phyloP scores from a whole-genome alignment of 2,888 invertebrate genomes.

The Mellilla xanthometata region DNA sequence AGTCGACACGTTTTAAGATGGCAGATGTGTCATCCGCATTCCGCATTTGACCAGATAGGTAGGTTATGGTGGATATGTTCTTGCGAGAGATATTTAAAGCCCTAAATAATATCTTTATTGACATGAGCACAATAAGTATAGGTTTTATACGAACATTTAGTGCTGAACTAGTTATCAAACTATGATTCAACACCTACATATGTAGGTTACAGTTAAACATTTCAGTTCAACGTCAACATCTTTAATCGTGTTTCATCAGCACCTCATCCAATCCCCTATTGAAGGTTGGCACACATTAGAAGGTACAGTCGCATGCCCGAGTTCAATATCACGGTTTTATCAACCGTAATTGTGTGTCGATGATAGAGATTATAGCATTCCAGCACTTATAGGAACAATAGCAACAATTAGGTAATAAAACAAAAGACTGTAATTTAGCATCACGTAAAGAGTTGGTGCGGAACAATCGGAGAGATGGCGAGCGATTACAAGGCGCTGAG shows the following conservation, averaged over 20 bases:
- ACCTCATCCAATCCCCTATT: neutral
- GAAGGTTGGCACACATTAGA: constrained; percentile 23
- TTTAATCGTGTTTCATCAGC: constrained; percentile 19
- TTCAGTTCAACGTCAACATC: too few relatives aligned
- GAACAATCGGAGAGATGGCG: constrained; percentile 65
- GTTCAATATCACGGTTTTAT: constrained; percentile 35
- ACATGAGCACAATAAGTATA: too few relatives aligned
- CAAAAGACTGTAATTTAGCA: constrained; percentile 75
- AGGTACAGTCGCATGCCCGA: constrained; percentile 24
- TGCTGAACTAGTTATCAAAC: too few relatives aligned
- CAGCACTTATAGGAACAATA: constrained; percentile 68
- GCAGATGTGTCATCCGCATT: too few relatives aligned
- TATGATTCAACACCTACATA: too few relatives aligned
- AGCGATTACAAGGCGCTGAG: constrained; percentile 70
- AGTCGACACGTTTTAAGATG: too few relatives aligned
- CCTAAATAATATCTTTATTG: too few relatives aligned
- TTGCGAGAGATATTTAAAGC: too few relatives aligned
- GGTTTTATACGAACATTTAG: too few relatives aligned
- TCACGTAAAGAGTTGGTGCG: constrained; percentile 67
- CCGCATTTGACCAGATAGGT: too few relatives aligned
- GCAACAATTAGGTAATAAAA: constrained; percentile 77
- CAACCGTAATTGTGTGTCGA: constrained; percentile 43
- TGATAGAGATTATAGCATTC: constrained; percentile 49
- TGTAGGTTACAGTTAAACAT: constrained; percentile 5
- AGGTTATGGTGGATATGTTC: too few relatives aligned